Percentiles rank a stretch among this genome's conserved stretches.
Conservation (phyloP, 2,113 vertebrate genomes). For the Cynocephalus volans region DNA sequence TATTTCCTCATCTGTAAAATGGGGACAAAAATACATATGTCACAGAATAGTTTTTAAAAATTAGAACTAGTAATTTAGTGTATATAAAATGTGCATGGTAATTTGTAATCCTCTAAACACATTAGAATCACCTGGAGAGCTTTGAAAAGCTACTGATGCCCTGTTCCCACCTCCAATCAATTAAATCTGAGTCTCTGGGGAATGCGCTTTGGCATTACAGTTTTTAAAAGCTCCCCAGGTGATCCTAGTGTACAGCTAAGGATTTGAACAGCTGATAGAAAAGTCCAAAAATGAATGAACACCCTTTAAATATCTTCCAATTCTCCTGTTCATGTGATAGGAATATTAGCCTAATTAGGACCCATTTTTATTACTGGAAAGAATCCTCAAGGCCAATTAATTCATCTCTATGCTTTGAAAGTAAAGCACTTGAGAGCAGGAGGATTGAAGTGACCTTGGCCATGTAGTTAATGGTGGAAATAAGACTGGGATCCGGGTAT, state of each 20-base stretch:
- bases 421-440: background rate
- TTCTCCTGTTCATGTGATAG: background rate
- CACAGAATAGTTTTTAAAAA: background rate
- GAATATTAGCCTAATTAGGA: background rate
- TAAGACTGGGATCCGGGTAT: background rate
- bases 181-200: background rate
- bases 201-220: background rate
- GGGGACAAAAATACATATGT: background rate
- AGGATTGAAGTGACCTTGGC: background rate
- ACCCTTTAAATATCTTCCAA: background rate
- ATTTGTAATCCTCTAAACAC: background rate
- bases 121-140: background rate
- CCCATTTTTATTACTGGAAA: background rate
- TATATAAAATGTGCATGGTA: background rate
- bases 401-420: background rate
- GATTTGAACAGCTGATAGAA: background rate
- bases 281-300: background rate
- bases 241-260: background rate
- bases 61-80: background rate
- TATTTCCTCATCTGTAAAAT: conserved; percentile 30
- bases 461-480: background rate
- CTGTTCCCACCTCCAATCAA: background rate
- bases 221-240: background rate
- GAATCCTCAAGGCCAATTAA: background rate
- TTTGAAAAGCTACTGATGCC: background rate